Conservation (phyloP, 2,797 vertebrate species). For the Malacoraja senta region DNA sequence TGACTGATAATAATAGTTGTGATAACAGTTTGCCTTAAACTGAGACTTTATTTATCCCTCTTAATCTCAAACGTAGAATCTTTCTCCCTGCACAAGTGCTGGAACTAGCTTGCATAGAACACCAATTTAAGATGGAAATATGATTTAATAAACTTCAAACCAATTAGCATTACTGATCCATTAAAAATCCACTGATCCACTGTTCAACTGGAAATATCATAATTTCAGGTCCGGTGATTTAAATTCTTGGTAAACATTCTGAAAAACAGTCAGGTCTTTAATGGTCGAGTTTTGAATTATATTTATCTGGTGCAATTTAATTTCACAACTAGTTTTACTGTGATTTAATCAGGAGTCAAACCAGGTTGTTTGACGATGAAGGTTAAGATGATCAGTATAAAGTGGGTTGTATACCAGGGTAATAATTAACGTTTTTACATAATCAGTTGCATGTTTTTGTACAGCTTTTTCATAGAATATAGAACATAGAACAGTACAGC, state of each 20-base stretch:
- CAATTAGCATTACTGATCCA: neutral
- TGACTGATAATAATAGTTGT: no score
- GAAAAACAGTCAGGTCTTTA: neutral
- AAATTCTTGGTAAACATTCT: neutral
- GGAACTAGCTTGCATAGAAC: neutral
- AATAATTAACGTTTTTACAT: neutral
- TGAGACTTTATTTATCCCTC: neutral
- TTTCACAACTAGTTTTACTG: neutral
- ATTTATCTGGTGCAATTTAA: neutral
- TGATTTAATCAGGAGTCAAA: neutral
- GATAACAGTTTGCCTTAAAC: neutral
- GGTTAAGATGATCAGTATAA: neutral
- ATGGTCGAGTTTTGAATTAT: neutral
- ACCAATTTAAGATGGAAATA: constrained; percentile 5
- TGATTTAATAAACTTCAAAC: neutral
- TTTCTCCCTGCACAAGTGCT: neutral
- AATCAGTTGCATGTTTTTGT: neutral
- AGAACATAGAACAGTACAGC: no score
- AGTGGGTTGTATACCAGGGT: neutral
- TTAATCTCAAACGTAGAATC: neutral
- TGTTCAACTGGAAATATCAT: neutral
- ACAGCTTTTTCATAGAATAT: neutral
- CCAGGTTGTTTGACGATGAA: neutral
- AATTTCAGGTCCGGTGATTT: neutral
- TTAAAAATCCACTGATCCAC: no score